Percentiles rank a stretch among this genome's conserved stretches.
Conservation (phyloP, 2,888 invertebrate species). For the Ophonus ardosiacus region DNA sequence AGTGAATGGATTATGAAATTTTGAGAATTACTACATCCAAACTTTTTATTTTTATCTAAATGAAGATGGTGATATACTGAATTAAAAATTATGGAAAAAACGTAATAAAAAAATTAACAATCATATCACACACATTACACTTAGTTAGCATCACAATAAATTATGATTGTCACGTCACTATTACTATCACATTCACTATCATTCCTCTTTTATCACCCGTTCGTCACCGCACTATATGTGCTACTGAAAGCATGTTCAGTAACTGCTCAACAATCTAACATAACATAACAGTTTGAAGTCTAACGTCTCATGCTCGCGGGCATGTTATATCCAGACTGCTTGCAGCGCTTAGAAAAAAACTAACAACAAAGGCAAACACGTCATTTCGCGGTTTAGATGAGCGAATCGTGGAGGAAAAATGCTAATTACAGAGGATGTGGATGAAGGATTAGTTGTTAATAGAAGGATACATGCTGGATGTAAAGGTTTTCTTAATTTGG, state of each 20-base stretch:
- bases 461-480: not conserved
- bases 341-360: slow-evolving; percentile 12
- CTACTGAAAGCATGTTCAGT: slow-evolving; percentile 10
- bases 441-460: not conserved
- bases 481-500: not conserved
- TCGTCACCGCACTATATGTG: not conserved
- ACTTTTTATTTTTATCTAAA: no score
- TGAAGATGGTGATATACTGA: no score
- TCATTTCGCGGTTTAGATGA: slow-evolving; percentile 31
- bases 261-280: not conserved
- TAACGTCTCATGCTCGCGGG: slow-evolving; percentile 34
- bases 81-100: not conserved
- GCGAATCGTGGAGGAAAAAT: slow-evolving; percentile 6
- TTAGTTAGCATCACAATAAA: not conserved
- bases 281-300: slow-evolving; percentile 41
- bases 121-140: not conserved
- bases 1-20: no score
- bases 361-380: not conserved
- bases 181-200: not conserved
- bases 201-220: not conserved
- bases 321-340: not conserved
- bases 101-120: not conserved
- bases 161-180: not conserved
- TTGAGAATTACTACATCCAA: no score
- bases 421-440: not conserved